Conservation (phyloP, 37 sponge, comb jelly and placozoan species). For the Ephydatia muelleri region DNA sequence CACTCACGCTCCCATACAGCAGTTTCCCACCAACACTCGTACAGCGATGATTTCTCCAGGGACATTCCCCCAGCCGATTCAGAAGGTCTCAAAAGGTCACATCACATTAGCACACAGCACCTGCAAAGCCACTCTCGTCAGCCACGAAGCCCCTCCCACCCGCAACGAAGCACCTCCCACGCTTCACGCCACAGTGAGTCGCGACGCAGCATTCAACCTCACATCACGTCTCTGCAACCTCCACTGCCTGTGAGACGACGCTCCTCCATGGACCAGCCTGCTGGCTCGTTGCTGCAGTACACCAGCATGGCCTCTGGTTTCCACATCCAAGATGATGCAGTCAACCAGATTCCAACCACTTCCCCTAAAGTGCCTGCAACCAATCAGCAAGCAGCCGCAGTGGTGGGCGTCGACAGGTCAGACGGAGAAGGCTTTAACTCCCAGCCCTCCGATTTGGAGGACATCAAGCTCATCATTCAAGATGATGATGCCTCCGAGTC, state of each 20-base stretch:
- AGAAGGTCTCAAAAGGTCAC: not conserved
- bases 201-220: not conserved
- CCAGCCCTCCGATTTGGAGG: not conserved
- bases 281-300: not conserved
- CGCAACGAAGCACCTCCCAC: slow-evolving; percentile 17
- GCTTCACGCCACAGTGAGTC: slow-evolving; percentile 9
- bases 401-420: not conserved
- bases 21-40: slow-evolving; percentile 7
- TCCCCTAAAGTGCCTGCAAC: not conserved
- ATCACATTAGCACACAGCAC: not conserved
- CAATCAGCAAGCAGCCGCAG: not conserved
- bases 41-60: not conserved
- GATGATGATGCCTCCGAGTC: not conserved
- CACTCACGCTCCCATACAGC: slow-evolving; percentile 2
- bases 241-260: not conserved
- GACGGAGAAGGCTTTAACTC: not conserved
- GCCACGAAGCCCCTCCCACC: slow-evolving; percentile 24
- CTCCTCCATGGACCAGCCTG: not conserved
- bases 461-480: not conserved
- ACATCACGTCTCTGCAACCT: not conserved
- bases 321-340: not conserved
- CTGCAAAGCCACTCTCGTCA: too few species aligned
- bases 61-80: not conserved
- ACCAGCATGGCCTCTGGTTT: not conserved
- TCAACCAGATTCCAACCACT: not conserved